A percentile compares a stretch with the other conserved stretches of the same genome.
These are phyloP conservation scores for Drosophila equinoxialis DNA, from an alignment of 1,140 invertebrate species.

Conservation along the genomic window DNA sequence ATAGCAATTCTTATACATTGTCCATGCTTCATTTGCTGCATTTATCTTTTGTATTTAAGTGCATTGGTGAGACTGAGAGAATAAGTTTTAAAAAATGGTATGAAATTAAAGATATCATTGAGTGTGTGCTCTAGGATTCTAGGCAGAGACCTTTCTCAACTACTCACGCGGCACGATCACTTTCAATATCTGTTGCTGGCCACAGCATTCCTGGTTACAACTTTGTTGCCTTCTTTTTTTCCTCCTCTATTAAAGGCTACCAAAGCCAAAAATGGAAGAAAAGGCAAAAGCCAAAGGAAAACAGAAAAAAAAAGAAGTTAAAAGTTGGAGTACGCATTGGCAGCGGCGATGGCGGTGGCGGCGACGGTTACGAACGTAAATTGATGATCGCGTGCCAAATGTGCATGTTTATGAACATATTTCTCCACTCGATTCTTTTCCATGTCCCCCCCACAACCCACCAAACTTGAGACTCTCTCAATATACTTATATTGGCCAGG, in stretches of 20 bases:
- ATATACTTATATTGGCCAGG: conserved; percentile 21
- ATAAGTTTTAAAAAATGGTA: neutral
- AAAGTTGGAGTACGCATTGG: conserved; percentile 53
- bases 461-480: neutral
- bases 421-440: conserved; percentile 48
- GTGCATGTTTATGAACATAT: conserved; percentile 80
- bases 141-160: neutral
- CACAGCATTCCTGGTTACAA: conserved; percentile 14
- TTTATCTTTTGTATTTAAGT: conserved; percentile 13
- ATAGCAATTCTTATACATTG: neutral
- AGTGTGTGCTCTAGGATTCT: neutral
- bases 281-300: conserved; percentile 22
- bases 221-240: conserved; percentile 10
- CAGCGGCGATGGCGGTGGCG: conserved; percentile 13
- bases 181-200: conserved; percentile 7
- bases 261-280: neutral
- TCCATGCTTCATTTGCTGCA: conserved; percentile 1
- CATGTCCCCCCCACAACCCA: conserved; percentile 11
- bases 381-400: conserved; percentile 80
- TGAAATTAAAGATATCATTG: conserved; percentile 4
- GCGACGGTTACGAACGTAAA: conserved; percentile 53
- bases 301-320: conserved; percentile 56
- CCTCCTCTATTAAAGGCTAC: neutral
- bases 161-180: conserved; percentile 11
- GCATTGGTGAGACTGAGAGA: neutral